Evolutionary conservation across 2,113 vertebrate genomes (phyloP).

Genomic region (Passer domesticus): DNA sequence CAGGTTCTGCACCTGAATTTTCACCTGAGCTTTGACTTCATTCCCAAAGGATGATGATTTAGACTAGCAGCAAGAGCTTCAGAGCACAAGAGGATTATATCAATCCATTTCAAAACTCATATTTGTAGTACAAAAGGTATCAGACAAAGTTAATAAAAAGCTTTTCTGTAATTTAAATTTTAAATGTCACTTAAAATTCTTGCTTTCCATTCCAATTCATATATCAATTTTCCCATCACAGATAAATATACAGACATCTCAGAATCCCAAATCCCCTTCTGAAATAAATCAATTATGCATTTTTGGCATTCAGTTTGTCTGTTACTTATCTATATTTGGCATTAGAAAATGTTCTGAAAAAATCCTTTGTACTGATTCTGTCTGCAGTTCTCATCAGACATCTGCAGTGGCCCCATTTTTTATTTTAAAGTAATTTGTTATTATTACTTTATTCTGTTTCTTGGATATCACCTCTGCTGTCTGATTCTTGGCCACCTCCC

Average conservation of each 20-base stretch:
- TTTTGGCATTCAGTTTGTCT: background rate
- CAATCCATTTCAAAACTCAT: background rate
- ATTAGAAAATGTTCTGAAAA: background rate
- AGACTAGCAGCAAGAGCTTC: background rate
- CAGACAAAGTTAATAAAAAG: background rate
- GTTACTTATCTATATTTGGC: background rate
- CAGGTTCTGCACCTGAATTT: background rate
- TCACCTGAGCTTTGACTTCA: background rate
- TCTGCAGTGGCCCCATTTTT: background rate
- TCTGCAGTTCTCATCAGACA: background rate
- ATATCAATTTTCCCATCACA: background rate
- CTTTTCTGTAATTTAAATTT: background rate
- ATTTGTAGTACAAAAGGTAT: background rate
- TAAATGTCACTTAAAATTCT: background rate
- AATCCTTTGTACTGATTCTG: background rate
- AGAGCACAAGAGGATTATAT: accelerated
- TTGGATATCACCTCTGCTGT: background rate
- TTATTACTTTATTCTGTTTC: background rate
- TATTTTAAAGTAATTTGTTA: background rate
- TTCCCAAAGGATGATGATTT: background rate
- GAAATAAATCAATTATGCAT: background rate
- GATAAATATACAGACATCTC: background rate
- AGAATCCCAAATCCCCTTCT: background rate
- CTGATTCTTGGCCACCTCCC: background rate
- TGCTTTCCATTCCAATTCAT: background rate